Evolutionary conservation across 2,888 invertebrate genomes (phyloP), one percentile per base, ranked within the genome.

Genomic region (Trissolcus brochymenae): DNA sequence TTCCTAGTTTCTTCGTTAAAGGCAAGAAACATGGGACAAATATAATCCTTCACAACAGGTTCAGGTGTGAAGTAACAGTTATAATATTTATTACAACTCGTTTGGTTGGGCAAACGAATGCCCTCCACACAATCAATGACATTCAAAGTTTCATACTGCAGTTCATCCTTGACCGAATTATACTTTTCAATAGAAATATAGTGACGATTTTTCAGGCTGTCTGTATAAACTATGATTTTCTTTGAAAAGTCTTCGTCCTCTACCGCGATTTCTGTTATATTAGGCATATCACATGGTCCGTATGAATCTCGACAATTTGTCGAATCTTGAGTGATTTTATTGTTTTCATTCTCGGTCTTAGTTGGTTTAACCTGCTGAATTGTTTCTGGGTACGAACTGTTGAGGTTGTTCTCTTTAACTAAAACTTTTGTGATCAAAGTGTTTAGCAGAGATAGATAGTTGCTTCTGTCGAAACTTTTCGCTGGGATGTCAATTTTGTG

Each of bases 61-160:
- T 54, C 64, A 9, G 11, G 19, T 53, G 56, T 67, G 43, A 60
- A 67, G 78, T 90, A 90, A 80, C 91, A 91, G 0, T 90, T 89
- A 77, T 90, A 91, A 76, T 91, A 91, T 29, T 87, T 90, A 1
- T 87, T 89, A 73, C 91, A 91, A 64, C 91, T 90, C 0, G 91
- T 91, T n/a, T 74, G 80, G 80, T 91, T 91, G 1, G 90, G 87
- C 43, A 91, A 87, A 0, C 91, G 87, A 4, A 90, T 84, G 0
- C 90, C 90, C 7, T 87, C 79, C 17, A 88, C 87, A 68, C 91
- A 91, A 6, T 90, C 89, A 46, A 91, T 84, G 2, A 90, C 82
- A 78, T 88, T 89, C 6, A 86, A 50, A 6, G 76, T 68, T 25
- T 83, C 74, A 3, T 80, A 55, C 9, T 81, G 78, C 16, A 84